Evolutionary conservation across 2,797 vertebrate genomes (phyloP).

Genomic region (Mormyrops attenuatus): DNA sequence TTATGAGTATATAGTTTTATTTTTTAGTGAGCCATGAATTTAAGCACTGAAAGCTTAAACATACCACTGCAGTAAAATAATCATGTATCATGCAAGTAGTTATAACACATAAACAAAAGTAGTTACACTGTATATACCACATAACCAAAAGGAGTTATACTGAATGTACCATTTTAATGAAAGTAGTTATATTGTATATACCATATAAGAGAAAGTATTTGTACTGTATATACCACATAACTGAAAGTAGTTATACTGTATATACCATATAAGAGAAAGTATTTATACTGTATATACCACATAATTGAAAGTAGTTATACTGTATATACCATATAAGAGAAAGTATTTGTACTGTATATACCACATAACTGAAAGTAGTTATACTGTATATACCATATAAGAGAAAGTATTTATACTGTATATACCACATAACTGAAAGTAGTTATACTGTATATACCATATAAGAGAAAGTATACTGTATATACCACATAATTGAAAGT

Average conservation of each 20-base stretch:
- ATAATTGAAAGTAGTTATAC: background rate
- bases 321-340: background rate
- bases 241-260: background rate
- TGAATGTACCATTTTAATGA: background rate
- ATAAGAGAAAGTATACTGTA: background rate
- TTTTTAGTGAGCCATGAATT: background rate
- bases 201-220: background rate
- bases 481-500: background rate
- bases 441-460: background rate
- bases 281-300: background rate
- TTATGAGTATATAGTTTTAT: background rate
- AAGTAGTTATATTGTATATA: background rate
- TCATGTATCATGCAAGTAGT: background rate
- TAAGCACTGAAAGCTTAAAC: background rate
- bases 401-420: background rate
- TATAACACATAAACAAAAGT: background rate
- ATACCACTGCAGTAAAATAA: background rate
- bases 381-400: too few species aligned
- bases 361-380: too few species aligned
- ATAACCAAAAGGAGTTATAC: background rate
- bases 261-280: background rate
- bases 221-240: background rate
- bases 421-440: background rate
- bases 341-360: background rate
- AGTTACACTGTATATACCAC: background rate